Evolutionary conservation across 2,888 invertebrate genomes (phyloP), one percentile per base, ranked within the genome.

Genomic region (Aphodius sticticus): DNA sequence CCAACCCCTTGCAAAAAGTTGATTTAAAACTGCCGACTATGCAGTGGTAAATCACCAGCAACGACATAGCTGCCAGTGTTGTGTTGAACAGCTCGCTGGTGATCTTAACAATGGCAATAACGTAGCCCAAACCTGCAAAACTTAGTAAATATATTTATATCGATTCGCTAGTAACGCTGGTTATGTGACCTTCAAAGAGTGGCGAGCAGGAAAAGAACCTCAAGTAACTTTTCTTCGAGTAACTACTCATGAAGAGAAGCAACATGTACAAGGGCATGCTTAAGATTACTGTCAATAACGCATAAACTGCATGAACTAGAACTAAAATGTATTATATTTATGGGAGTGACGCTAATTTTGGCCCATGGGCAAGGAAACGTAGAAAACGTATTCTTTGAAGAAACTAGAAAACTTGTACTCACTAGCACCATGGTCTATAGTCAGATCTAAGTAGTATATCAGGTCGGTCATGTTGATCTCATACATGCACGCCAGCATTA

Each of bases 211-310:
- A 76, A 70, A 77, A 80, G 36, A 80, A 70, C 14, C 35, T 76
- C 16, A 80, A 15, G 69, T 78, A 80, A 78, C 78, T 78, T 36
- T 80, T 80, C 69, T 76, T 78, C 15, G 77, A 77, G 71, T 80
- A 80, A 76, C 80, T 80, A 7, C 80, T 78, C 70, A 80, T 16
- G 16, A 80, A 80, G 6, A 76, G 72, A 16, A 80, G 78, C n/a
- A 80, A 71, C 80, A 80, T 80, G 0, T 69, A 76, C 6, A 80
- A 16, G 6, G 80, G 80, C 80, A 80, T 80, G 14, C 76, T 77
- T 14, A 80, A 69, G 2, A 78, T 14, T 26, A 74, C 78, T 35
- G 78, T 80, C 69, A 80, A 70, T 15, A 80, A 9, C 6, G 78
- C 15, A 35, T 80, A 78, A 6, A 69, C 38, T 6, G 76, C 16